Evolutionary conservation across 2,113 vertebrate species (phyloP).

Genomic region (Sphaerodactylus townsendi): DNA sequence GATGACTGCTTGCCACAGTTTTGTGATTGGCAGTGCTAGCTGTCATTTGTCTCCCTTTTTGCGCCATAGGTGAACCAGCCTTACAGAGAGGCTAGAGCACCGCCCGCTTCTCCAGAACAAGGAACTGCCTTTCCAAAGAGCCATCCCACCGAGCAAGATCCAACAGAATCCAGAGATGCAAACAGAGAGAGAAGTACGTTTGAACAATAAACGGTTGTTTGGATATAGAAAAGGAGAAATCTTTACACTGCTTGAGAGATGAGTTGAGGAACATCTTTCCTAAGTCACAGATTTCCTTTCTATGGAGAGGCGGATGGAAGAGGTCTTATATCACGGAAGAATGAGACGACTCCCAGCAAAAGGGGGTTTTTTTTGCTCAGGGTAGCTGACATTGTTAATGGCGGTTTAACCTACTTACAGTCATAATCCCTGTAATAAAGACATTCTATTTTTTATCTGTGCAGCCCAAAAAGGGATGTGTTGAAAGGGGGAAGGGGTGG

Average conservation of each 20-base stretch:
- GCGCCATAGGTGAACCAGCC: background rate
- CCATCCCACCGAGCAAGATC: background rate
- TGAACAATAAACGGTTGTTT: constrained; percentile 53
- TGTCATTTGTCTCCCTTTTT: too few relatives aligned
- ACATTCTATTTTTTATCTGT: constrained; percentile 19
- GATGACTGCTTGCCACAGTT: background rate
- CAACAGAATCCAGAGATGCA: background rate
- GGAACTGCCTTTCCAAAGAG: background rate
- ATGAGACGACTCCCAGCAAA: constrained; percentile 40
- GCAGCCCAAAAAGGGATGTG: rapidly evolving
- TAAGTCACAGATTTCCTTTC: constrained; percentile 54
- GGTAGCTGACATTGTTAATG: constrained; percentile 49
- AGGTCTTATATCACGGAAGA: constrained; percentile 38
- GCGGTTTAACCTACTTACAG: constrained; percentile 66
- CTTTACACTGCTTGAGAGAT: constrained; percentile 26
- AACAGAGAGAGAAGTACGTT: constrained; percentile 34
- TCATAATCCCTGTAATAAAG: constrained; percentile 62
- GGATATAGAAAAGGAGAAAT: constrained; percentile 4
- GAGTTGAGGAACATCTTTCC: constrained; percentile 47
- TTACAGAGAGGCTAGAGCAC: too few relatives aligned
- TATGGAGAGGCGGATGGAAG: constrained; percentile 18
- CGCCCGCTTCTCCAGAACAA: background rate
- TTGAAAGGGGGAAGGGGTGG: background rate
- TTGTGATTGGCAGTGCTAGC: too few relatives aligned
- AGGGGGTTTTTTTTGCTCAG: constrained; percentile 33